Evolutionary conservation across 2,888 invertebrate genomes (phyloP).

Genomic region (Pyrocoelia pectoralis): DNA sequence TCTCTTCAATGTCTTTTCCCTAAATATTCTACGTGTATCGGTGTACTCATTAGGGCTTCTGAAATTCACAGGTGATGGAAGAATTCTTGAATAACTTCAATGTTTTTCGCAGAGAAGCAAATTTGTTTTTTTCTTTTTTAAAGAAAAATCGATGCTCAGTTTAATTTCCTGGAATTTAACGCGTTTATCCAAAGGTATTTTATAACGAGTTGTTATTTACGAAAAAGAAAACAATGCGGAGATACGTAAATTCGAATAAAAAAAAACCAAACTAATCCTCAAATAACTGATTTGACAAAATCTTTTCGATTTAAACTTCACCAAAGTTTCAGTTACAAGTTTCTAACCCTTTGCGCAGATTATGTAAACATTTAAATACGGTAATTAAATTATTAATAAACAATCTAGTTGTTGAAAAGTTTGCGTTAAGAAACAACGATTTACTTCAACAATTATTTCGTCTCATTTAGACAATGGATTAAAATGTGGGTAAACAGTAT

Average conservation of each 20-base stretch:
- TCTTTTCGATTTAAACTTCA: not conserved
- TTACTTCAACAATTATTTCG: conserved; percentile 4
- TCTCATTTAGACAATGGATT: conserved; percentile 13
- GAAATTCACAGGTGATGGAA: conserved; percentile 38
- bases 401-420: conserved; percentile 4
- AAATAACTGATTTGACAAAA: not conserved
- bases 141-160: conserved; percentile 4
- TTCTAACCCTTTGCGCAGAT: conserved; percentile 7
- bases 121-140: not conserved
- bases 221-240: not conserved
- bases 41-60: conserved; percentile 46
- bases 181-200: conserved; percentile 9
- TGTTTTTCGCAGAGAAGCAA: conserved; percentile 20
- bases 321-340: not conserved
- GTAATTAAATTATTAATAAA: conserved; percentile 11
- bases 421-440: conserved; percentile 8
- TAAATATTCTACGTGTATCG: conserved; percentile 56
- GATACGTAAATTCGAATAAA: not conserved
- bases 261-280: not conserved
- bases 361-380: conserved; percentile 10
- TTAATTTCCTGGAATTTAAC: conserved; percentile 7
- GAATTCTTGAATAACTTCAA: conserved; percentile 27
- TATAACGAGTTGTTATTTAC: conserved; percentile 3
- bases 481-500: conserved; percentile 11
- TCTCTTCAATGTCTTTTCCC: conserved; percentile 53